A percentile compares a stretch with the other conserved stretches of the same genome.
These are phyloP conservation scores for Tortrix viridana DNA, from an alignment of 2,888 invertebrate species.

Conservation along the genomic window DNA sequence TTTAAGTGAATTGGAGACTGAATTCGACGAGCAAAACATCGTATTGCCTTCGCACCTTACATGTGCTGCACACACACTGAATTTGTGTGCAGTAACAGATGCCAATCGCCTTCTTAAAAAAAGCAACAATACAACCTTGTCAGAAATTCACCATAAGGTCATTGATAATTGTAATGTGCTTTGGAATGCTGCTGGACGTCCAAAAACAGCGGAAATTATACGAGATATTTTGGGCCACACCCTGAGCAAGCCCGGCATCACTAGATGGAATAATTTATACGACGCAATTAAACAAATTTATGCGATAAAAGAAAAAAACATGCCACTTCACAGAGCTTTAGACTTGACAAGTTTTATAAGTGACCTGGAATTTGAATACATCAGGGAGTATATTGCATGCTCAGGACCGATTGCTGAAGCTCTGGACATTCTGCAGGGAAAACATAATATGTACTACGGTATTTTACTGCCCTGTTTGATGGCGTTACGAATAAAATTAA, in stretches of 20 bases:
- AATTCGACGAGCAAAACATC: background rate
- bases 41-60: constrained; percentile 17
- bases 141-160: constrained; percentile 27
- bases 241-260: constrained; percentile 23
- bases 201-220: constrained; percentile 36
- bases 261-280: constrained; percentile 26
- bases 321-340: constrained; percentile 4
- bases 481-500: constrained; percentile 11
- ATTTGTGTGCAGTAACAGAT: constrained; percentile 36
- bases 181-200: constrained; percentile 38
- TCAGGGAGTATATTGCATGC: constrained; percentile 9
- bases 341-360: constrained; percentile 1
- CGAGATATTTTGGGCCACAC: constrained; percentile 33
- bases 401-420: constrained; percentile 9
- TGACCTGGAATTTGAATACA: constrained; percentile 10
- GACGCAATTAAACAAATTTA: constrained; percentile 31
- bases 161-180: constrained; percentile 37
- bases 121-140: constrained; percentile 23
- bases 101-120: constrained; percentile 32
- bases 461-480: constrained; percentile 7
- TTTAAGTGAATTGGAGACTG: background rate
- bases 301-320: constrained; percentile 10
- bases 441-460: background rate
- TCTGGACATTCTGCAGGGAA: constrained; percentile 7
- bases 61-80: constrained; percentile 38